Conservation (phyloP, 2,797 vertebrate genomes). For the Danio kyathit region DNA sequence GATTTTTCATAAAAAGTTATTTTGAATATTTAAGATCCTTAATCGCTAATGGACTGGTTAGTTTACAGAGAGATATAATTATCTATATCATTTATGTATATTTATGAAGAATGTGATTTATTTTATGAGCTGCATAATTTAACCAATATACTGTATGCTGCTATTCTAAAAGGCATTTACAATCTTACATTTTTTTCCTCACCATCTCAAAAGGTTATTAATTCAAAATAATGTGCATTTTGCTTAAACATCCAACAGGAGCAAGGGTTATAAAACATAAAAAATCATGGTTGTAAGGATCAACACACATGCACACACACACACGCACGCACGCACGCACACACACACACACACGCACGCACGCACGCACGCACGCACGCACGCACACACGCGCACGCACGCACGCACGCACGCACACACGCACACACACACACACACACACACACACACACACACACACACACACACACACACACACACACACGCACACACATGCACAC, state of each 20-base stretch:
- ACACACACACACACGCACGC: too few relatives aligned
- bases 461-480: too few relatives aligned
- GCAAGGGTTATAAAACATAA: not conserved
- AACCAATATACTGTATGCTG: not conserved
- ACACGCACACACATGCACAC: too few relatives aligned
- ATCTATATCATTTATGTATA: not conserved
- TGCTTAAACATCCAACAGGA: not conserved
- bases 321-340: too few relatives aligned
- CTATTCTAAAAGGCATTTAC: not conserved
- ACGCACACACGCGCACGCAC: too few relatives aligned
- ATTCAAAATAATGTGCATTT: not conserved
- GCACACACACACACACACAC: too few relatives aligned
- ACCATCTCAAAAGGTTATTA: not conserved
- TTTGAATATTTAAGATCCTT: conserved; percentile 5
- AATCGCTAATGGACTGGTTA: conserved; percentile 21
- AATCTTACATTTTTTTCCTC: not conserved
- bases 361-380: too few relatives aligned
- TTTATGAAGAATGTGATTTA: not conserved
- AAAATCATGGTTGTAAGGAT: not conserved
- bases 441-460: too few relatives aligned
- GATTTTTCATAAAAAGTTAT: conserved; percentile 11
- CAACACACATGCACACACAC: too few relatives aligned
- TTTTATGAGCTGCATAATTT: not conserved
- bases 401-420: too few relatives aligned
- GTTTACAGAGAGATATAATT: not conserved